These are phyloP conservation scores for Podocnemis expansa DNA, from an alignment of 2,113 vertebrate genomes.

Conservation along the genomic window DNA sequence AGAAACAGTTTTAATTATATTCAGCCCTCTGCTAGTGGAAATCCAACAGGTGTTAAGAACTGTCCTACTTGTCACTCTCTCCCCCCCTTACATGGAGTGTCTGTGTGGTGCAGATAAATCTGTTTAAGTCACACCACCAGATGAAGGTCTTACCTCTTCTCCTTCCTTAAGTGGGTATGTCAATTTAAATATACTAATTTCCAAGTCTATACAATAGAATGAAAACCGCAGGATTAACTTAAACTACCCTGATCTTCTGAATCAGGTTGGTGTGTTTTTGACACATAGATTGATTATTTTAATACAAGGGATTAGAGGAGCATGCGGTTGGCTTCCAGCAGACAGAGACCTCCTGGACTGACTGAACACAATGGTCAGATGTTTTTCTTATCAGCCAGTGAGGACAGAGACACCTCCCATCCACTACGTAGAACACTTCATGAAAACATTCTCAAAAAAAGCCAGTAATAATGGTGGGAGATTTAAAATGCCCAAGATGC, in stretches of 20 bases:
- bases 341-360: not conserved
- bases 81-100: not conserved
- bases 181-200: not conserved
- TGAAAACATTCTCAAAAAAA: too few relatives aligned
- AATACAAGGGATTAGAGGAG: not conserved
- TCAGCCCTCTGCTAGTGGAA: not conserved
- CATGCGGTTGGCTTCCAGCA: not conserved
- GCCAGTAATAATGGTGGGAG: too few relatives aligned
- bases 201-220: not conserved
- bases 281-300: not conserved
- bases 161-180: not conserved
- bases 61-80: not conserved
- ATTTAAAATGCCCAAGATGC: too few relatives aligned
- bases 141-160: not conserved
- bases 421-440: too few relatives aligned
- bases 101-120: not conserved
- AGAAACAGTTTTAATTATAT: not conserved
- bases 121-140: not conserved
- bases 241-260: not conserved
- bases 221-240: not conserved
- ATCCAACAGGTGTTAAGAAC: not conserved
- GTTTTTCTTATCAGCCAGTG: not conserved
- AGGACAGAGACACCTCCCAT: not conserved
- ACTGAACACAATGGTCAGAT: too few relatives aligned
- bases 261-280: not conserved